Base-by-base conservation (phyloP, 2,797 vertebrate species). In the Pangasius djambal region DNA sequence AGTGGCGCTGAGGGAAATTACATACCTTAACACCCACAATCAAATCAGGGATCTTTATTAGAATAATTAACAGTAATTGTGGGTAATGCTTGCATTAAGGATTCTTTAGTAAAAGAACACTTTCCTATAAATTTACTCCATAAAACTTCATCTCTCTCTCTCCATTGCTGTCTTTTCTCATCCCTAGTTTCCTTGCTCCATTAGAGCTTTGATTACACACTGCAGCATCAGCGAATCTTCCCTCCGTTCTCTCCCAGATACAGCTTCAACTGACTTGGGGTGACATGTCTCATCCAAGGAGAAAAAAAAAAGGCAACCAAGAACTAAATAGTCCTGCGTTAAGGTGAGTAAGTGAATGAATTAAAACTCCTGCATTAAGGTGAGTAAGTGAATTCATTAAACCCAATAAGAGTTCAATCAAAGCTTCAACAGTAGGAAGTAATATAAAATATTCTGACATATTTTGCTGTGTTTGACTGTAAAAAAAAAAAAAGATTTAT, bases 31-130 rank as follows among this genome's bases (percentile, higher is more conserved):
- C 59, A 83, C 52, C 57, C 57, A 63, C 59, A 65, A 40, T 63
- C 61, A 65, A 65, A 83, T 83, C 82, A 65, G 82, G 59, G 20
- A 83, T 83, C 22, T 18, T 83, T 83, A 48, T 83, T 83, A 65
- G 59, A 44, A 65, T 44, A 83, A 48, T 65, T 83, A n/a, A 83
- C 22, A 83, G 59, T 83, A 40, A 44, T 44, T 48, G 52, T 31
- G 50, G 50, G 28, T 59, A 22, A 59, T 37, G 37, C 25, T 48
- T 44, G 34, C 82, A n/a, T 48, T 44, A 83, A 65, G 59, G 37
- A 65, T 83, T 83, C 57, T 44, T 83, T 48, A 44, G 57, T 25
- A 37, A 83, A 83, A 83, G 4, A 63, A 63, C 34, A 40, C 22
- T 83, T 63, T 63, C 20, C 57, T 63, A 44, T 63, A 83, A 63